Base-by-base conservation (phyloP, 2,797 vertebrate species). In the Lithobates sylvaticus region DNA sequence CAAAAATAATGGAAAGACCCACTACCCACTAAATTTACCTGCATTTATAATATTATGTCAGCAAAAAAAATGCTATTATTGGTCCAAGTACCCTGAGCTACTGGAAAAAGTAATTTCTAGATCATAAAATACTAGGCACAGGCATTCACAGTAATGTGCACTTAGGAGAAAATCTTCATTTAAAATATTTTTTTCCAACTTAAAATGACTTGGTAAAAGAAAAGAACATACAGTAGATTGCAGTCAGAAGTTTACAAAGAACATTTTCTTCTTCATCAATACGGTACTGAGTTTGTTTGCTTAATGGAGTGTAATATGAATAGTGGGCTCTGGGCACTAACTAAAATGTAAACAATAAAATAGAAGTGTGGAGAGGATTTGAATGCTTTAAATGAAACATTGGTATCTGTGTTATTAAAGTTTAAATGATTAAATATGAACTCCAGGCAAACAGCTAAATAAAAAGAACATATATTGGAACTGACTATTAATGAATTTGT, bases 51-150 rank as follows among this genome's bases (percentile, higher is more conserved):
- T 68, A 79, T 42, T 34, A 76, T 83, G 86, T 87, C 86, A 87
- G 86, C 81, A 82, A 61, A 61, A 39, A 39, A 61, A 86, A 67
- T 42, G 26, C 54, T 75, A 65, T 68, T 78, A 72, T 29, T 76
- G 72, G 18, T 87, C 81, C 81, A 87, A 87, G 70, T 79, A 36
- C 61, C 27, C 82, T 83, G 26, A 82, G 50, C 71, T 36, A 23
- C 68, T 83, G 86, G 81, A 87, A 87, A 87, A 78, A 34, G 44
- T 50, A 83, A 83, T 73, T 75, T 78, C 26, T 50, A 42, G 16
- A 34, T 67, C 75, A 73, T 83, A 78, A 87, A 83, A 83, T 47
- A 18, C 47, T 50, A 82, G 73, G 65, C 74, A 70, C 50, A 82
- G 64, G 47, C 58, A 72, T 78, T 69, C 29, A 36, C 54, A 76